Conservation (phyloP, 2,797 vertebrate genomes). For the Brachyrhaphis roseni region DNA sequence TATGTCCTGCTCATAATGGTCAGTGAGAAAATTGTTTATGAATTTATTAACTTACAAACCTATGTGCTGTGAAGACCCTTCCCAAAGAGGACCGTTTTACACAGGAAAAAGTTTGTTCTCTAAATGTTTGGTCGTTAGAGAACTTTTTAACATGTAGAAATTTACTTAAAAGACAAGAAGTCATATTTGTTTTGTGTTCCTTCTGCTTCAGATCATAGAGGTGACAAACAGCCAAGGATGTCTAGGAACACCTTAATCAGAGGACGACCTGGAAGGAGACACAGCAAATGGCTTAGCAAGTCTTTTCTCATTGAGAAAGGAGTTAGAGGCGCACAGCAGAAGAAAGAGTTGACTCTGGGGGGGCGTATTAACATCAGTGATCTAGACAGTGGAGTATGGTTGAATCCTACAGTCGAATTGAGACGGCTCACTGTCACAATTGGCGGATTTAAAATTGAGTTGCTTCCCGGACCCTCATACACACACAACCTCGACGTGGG, state of each 20-base stretch:
- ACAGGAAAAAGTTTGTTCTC: background rate
- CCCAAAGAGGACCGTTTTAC: background rate
- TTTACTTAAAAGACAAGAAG: background rate
- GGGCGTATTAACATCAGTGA: conserved; percentile 72
- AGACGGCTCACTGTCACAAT: conserved; percentile 82
- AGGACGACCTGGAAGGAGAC: conserved; percentile 78
- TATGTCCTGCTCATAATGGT: background rate
- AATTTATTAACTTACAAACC: background rate
- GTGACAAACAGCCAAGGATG: conserved; percentile 77
- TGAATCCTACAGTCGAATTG: conserved; percentile 80
- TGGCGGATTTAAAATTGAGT: conserved; percentile 84
- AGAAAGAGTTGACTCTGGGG: conserved; percentile 69
- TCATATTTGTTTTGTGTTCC: conserved; percentile 19
- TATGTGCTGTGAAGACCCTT: background rate
- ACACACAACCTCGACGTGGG: conserved; percentile 42
- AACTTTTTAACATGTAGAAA: background rate
- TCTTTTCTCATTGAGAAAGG: conserved; percentile 72
- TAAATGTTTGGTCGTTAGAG: background rate
- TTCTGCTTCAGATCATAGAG: conserved; percentile 77
- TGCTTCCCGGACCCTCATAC: conserved; percentile 82
- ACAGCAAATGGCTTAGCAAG: conserved; percentile 75
- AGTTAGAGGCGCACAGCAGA: conserved; percentile 60
- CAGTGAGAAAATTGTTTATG: background rate
- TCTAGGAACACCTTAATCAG: conserved; percentile 72
- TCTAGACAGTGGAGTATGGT: conserved; percentile 67